Evolutionary conservation across 1,140 invertebrate genomes (phyloP), one percentile per base, ranked within the genome.

Genomic region (Hyles vespertilio): DNA sequence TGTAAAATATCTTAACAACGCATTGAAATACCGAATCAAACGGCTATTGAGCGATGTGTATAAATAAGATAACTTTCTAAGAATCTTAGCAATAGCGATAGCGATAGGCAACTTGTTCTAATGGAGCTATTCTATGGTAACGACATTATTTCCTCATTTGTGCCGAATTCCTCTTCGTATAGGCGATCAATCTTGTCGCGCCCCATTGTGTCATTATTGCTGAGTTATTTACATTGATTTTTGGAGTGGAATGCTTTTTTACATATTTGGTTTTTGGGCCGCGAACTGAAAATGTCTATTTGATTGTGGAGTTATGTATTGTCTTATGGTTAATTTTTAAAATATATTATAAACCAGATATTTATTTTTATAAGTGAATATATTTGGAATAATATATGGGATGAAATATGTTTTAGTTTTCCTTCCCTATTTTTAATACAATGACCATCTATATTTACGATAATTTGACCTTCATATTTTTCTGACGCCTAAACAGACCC

Each of bases 111-210:
- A 59, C 57, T 65, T 58, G 49, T 70, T 61, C 58, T 63, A 70
- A 70, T 61, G 56, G 63, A 70, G 58, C 67, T 61, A 61, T 70
- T 65, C 47, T 46, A 48, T 66, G 61, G 59, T 66, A 70, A 70
- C 63, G 56, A 61, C 61, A 70, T 70, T 69, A 69, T 69, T 69
- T 69, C 65, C 63, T 53, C 67, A 69, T 69, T 65, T 66, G 56
- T 58, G 45, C 55, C 51, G 51, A 61, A 65, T 65, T 65, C 67
- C 46, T 50, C 47, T 36, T 46, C 53, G 57, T 32, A 56, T 9
- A 52, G 46, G 43, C 58, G 60, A 69, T 69, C 60, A 65, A 69
- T 69, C 67, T 69, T 65, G 64, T 66, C 56, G 51, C 50, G 48
- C 55, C 43, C 11, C 36, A 44, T 65, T 61, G 51, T 60, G 49